Base-by-base conservation (phyloP, 2,113 vertebrate species). In the Corydoras maculifer region DNA sequence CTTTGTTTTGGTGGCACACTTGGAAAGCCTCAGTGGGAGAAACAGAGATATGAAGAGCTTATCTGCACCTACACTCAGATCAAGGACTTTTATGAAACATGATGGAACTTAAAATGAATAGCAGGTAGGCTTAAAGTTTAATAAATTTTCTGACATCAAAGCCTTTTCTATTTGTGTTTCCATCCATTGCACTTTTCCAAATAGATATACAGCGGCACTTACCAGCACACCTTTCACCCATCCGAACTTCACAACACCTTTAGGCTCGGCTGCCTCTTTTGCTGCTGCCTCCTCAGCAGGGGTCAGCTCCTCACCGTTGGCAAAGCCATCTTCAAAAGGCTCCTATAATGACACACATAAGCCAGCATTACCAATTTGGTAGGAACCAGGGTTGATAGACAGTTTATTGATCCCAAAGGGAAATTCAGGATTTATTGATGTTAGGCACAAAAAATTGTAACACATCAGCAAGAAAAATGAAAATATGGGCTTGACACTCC, bases 141-240 rank as follows among this genome's bases (percentile, higher is more conserved):
- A 10, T 9, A 49, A 29, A 18, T 13, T n/a, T 54, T 31, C 57
- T 25, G 8, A 68, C n/a, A 31, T 43, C n/a, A 18, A 35, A 7
- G 10, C 8, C 10, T 57, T 35, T 7, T 35, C 9, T n/a, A 2
- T 15, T 55, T 13, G 8, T 10, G 9, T 32, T 48, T 57, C 14
- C 31, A 7, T 29, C 15, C 13, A n/a, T 57, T 11, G 7, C n/a
- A 35, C 13, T 66, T 12, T 67, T 35, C 13, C 54, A 18, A 29
- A 67, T 7, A 35, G 10, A 25, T 14, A 64, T 14, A 64, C 8
- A 14, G 13, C 49, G 12, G 43, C 4, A 84, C 94, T 91, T 82
- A 99, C 97, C 91, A 99, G 80, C 15, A 99, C 97, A 49, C 97
- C 97, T 82, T 98, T 98, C 62, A 99, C 91, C 97, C 97, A 99